A percentile compares a stretch with the other conserved stretches of the same genome.
Evolutionary conservation across 2,113 vertebrate species (phyloP).

Genomic region (Nerophis lumbriciformis): DNA sequence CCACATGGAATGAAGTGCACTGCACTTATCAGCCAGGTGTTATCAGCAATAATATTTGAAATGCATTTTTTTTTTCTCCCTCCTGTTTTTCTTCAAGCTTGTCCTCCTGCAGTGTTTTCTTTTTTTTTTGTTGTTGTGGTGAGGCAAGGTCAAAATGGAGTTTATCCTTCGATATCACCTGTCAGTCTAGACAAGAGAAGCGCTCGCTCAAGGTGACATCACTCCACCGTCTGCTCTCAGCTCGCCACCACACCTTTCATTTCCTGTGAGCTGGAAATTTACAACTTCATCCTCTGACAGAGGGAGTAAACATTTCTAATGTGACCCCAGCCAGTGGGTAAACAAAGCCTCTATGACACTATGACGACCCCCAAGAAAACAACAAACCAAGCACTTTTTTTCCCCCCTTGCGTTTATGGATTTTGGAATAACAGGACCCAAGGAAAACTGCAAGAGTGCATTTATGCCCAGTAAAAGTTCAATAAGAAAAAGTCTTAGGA

Average conservation of each 20-base stretch:
- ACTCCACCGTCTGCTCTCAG: slow-evolving; percentile 56
- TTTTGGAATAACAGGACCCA: background rate
- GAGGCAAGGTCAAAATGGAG: slow-evolving; percentile 67
- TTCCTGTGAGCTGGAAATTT: slow-evolving; percentile 60
- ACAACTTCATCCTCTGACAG: slow-evolving; percentile 64
- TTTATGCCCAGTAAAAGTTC: no score
- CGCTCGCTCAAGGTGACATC: slow-evolving; percentile 68
- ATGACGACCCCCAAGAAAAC: slow-evolving; percentile 43
- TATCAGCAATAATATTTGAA: slow-evolving; percentile 56
- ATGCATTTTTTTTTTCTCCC: slow-evolving; percentile 29
- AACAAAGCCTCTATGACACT: slow-evolving; percentile 47
- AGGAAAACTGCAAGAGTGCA: background rate
- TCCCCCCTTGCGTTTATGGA: slow-evolving; percentile 3
- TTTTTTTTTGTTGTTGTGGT: slow-evolving; percentile 40
- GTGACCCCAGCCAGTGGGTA: slow-evolving; percentile 53
- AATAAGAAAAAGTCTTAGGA: no score
- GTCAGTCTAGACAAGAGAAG: slow-evolving; percentile 63
- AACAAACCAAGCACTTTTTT: slow-evolving; percentile 39
- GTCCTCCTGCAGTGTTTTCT: slow-evolving; percentile 44
- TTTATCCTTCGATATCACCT: slow-evolving; percentile 71
- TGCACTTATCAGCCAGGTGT: slow-evolving; percentile 31
- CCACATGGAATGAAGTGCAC: slow-evolving; percentile 27
- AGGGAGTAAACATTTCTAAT: slow-evolving; percentile 60
- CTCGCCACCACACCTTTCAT: slow-evolving; percentile 55
- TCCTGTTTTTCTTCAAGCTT: slow-evolving; percentile 31